phyloP scores from a whole-genome alignment of 2,797 vertebrate species.

The Choloepus didactylus region DNA sequence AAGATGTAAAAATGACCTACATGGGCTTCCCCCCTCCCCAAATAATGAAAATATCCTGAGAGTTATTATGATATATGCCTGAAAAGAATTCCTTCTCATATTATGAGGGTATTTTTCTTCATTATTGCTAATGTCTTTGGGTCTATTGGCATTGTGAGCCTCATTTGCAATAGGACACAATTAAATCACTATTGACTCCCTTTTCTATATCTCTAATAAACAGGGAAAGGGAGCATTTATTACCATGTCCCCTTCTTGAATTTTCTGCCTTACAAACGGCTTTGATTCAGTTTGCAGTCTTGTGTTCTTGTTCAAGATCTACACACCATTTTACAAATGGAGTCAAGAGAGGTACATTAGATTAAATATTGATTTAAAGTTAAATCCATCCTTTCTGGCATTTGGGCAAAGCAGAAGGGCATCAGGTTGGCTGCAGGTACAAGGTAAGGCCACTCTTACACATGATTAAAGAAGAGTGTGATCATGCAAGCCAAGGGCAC shows the following conservation, averaged over 20 bases:
- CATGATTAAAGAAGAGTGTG: background rate
- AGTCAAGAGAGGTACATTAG: constrained; percentile 69
- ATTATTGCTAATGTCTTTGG: constrained; percentile 61
- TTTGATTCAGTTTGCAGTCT: constrained; percentile 28
- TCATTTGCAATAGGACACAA: constrained; percentile 57
- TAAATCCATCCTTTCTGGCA: constrained; percentile 69
- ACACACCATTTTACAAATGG: constrained; percentile 68
- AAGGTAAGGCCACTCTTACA: background rate
- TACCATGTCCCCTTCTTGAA: background rate
- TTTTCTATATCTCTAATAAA: constrained; percentile 48
- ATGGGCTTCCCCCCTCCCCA: background rate
- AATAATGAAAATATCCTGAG: constrained; percentile 47
- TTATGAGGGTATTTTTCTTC: constrained; percentile 74
- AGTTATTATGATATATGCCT: constrained; percentile 26
- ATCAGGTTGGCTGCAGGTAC: constrained; percentile 29
- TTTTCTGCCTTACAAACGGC: constrained; percentile 20
- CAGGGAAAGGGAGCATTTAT: background rate
- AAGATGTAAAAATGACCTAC: constrained; percentile 29
- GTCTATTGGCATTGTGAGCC: constrained; percentile 29
- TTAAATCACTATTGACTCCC: constrained; percentile 63
- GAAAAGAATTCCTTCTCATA: constrained; percentile 46
- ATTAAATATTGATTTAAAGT: constrained; percentile 80
- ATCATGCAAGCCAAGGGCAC: background rate
- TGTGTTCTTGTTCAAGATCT: constrained; percentile 63
- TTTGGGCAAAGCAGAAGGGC: constrained; percentile 59